Base-by-base conservation (phyloP, 2,113 vertebrate species). In the Panthera uncia region DNA sequence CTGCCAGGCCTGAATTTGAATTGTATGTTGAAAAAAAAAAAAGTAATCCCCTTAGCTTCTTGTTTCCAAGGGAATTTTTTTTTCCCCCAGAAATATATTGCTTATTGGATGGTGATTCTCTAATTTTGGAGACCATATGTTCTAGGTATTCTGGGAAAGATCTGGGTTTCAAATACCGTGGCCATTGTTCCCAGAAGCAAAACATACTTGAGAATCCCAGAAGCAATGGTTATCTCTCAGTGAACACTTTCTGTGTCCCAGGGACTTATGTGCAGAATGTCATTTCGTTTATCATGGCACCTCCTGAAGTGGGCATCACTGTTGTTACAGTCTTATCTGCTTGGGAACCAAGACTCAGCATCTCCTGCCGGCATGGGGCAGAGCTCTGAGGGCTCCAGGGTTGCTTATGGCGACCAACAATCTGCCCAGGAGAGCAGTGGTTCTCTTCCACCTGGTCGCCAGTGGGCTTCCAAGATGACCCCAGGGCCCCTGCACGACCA, bases 101-200 rank as follows among this genome's bases (percentile, higher is more conserved):
- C 86, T 82, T 73, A 69, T 86, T 79, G 82, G 89, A 85, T 85
- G 50, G 55, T 23, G 33, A 25, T 18, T 66, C 69, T 96, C 95
- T 97, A 85, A 95, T 95, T 96, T 97, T 82, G 91, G 96, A 95
- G 86, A 74, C 95, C 79, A 69, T 92, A 83, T 96, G 87, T 80
- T 89, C 73, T 94, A 86, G 79, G 87, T 93, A 89, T 97, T 96
- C 82, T 36, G 66, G 94, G 86, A 81, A 41, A 73, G 57, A 91
- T 86, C 78, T 6, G 41, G 36, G 41, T 63, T 96, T 93, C 89
- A 82, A 38, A 85, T 10, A 45, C 81, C 27, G 13, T 50, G 69
- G 41, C 78, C 89, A 45, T 55, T 86, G 65, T 95, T 41, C 61
- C 68, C 78, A 66, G 63, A 66, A 88, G 36, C 63, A 45, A 57